Evolutionary conservation across 2,888 invertebrate genomes (phyloP), one percentile per base, ranked within the genome.

Genomic region (Sarcophaga rosellei): DNA sequence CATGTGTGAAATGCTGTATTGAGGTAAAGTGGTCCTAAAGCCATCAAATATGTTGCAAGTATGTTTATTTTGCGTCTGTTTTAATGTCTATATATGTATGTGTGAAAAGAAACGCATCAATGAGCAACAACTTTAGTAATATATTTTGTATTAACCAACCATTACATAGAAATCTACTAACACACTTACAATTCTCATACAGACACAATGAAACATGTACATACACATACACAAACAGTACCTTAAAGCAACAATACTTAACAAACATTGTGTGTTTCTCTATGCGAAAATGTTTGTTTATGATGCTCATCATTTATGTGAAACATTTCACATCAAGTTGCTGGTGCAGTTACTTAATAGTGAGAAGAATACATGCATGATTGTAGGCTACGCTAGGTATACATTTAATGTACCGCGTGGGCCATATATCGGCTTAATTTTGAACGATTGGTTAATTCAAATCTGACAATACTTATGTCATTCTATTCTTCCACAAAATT

Each of bases 111-210:
- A 86, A 86, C 83, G 83, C 83, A 83, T 86, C 86, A 86, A 77
- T 86, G 82, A 82, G 68, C 82, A 81, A 76, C 74, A 86, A 80
- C 76, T 80, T 80, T 80, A 80, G 73, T 62, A 86, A 83, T 86
- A 83, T 81, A 76, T 76, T 81, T 69, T 74, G 59, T 84, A 74
- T 69, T 23, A 65, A 74, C 73, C 62, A 68, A 10, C 62, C 62
- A 53, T 25, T 44, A 62, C 62, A 74, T 66, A 62, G 66, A 68
- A 57, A 68, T 57, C 53, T 11, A 69, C 62, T 59, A 63, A 20
- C 65, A 70, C 15, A 69, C 17, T 47, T 69, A 62, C 6, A n/a
- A 21, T 15, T 12, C 53, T 53, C 15, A 53, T 53, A 45, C 75
- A n/a, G 6, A 70, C 23, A 44, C 12, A 74, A 59, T 15, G 17